A percentile compares a stretch with the other conserved stretches of the same genome.
These are phyloP conservation scores for Enteromius anoplus DNA, from an alignment of 2,797 vertebrate species.

Conservation along the genomic window DNA sequence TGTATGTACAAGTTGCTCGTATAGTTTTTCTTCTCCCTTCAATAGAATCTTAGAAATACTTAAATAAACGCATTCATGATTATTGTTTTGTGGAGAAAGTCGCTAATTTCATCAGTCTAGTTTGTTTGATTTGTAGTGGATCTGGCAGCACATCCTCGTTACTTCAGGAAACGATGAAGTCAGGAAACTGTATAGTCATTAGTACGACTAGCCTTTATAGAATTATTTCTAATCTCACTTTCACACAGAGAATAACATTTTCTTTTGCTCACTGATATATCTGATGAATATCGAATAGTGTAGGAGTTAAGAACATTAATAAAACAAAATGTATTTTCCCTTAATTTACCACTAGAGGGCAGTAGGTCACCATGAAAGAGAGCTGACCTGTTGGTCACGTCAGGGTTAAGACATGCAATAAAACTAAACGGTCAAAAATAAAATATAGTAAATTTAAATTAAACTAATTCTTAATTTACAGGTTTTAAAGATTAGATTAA, in stretches of 20 bases:
- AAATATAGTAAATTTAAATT: background rate
- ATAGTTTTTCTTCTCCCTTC: background rate
- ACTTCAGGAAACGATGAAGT: conserved; percentile 1
- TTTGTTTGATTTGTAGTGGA: background rate
- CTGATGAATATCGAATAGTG: background rate
- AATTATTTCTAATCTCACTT: background rate
- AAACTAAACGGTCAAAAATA: background rate
- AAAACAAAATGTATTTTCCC: background rate
- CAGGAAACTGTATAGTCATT: conserved; percentile 15
- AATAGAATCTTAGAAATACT: background rate
- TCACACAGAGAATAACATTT: background rate
- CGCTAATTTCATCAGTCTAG: background rate
- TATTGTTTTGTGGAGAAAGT: background rate
- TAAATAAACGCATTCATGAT: too few relatives aligned
- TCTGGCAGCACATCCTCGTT: background rate
- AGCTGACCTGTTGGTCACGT: background rate
- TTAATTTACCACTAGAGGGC: conserved; percentile 15
- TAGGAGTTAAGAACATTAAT: background rate
- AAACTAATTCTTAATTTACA: background rate
- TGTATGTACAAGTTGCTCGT: too few relatives aligned
- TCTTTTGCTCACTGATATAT: background rate
- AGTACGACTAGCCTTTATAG: background rate
- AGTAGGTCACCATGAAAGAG: background rate
- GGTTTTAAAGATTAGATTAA: background rate
- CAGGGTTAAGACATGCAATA: background rate